Percentiles rank a stretch among this genome's conserved stretches.
These are phyloP conservation scores for Ariopsis seemanni DNA, from an alignment of 2,113 vertebrate genomes.

Conservation along the genomic window DNA sequence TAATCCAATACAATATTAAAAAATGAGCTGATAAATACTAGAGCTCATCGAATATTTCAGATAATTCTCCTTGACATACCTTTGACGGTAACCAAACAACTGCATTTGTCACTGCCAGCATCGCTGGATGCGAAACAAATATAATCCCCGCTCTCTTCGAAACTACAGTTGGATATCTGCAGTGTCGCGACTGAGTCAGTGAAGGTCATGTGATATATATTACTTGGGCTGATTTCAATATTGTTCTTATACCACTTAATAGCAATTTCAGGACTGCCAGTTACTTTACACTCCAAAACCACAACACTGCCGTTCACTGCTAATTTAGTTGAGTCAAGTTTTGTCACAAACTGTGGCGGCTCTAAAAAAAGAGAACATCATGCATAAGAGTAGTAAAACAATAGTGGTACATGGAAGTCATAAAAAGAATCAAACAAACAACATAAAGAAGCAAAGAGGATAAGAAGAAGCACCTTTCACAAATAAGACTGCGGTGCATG, in stretches of 20 bases:
- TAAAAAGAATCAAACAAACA: neutral
- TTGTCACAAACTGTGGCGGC: slow-evolving; percentile 86
- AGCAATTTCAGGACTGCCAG: slow-evolving; percentile 87
- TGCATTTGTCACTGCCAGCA: slow-evolving; percentile 89
- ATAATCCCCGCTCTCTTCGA: slow-evolving; percentile 89
- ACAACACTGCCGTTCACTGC: slow-evolving; percentile 78
- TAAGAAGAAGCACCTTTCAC: slow-evolving; percentile 88
- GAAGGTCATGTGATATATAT: slow-evolving; percentile 77
- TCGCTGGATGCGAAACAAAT: slow-evolving; percentile 91
- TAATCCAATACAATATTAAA: too few relatives aligned
- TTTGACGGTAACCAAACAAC: slow-evolving; percentile 88
- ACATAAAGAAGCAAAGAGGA: slow-evolving; percentile 51
- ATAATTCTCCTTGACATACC: slow-evolving; percentile 72
- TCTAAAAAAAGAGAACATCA: slow-evolving; percentile 78
- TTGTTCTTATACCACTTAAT: slow-evolving; percentile 92
- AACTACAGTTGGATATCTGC: slow-evolving; percentile 68
- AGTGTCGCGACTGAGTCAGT: slow-evolving; percentile 78
- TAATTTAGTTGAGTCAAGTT: slow-evolving; percentile 82
- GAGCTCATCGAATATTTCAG: neutral
- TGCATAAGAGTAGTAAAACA: slow-evolving; percentile 28
- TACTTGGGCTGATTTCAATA: slow-evolving; percentile 80
- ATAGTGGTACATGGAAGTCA: neutral
- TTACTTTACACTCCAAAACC: slow-evolving; percentile 84
- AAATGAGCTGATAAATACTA: neutral
- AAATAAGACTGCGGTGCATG: slow-evolving; percentile 85